Conservation (phyloP, 2,797 vertebrate genomes). For the Hoplostethus mediterraneus region DNA sequence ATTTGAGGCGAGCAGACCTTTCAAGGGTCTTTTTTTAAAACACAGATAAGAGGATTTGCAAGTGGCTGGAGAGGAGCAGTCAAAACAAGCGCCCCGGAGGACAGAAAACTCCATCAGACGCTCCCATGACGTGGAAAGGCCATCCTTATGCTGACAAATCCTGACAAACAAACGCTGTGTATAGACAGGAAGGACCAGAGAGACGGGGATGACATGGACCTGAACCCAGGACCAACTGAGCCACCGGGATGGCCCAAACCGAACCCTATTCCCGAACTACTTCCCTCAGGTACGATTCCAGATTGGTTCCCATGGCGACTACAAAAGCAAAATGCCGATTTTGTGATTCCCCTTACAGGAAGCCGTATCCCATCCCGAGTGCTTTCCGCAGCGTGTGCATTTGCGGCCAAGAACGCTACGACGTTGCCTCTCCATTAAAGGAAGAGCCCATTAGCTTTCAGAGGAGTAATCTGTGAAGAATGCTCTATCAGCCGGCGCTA, state of each 20-base stretch:
- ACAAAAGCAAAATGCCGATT: background rate
- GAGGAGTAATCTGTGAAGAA: conserved; percentile 75
- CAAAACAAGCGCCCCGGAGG: conserved; percentile 23
- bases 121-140: background rate
- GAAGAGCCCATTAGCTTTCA: conserved; percentile 64
- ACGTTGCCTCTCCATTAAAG: conserved; percentile 72
- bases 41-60: conserved; percentile 63
- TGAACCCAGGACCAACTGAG: too few species aligned
- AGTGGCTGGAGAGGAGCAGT: conserved; percentile 51
- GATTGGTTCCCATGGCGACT: background rate
- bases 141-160: background rate
- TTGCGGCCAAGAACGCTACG: conserved; percentile 31
- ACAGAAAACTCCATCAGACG: conserved; percentile 31
- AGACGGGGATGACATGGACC: too few species aligned
- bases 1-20: conserved; percentile 65
- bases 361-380: background rate
- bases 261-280: background rate
- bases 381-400: conserved; percentile 5
- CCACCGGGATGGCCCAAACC: too few species aligned
- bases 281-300: background rate
- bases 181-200: too few species aligned
- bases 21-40: conserved; percentile 73
- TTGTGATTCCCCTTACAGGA: background rate
- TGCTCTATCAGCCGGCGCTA: conserved; percentile 73
- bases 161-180: too few species aligned